Evolutionary conservation across 2,113 vertebrate species (phyloP).

Genomic region (Epinephelus cyanopodus): DNA sequence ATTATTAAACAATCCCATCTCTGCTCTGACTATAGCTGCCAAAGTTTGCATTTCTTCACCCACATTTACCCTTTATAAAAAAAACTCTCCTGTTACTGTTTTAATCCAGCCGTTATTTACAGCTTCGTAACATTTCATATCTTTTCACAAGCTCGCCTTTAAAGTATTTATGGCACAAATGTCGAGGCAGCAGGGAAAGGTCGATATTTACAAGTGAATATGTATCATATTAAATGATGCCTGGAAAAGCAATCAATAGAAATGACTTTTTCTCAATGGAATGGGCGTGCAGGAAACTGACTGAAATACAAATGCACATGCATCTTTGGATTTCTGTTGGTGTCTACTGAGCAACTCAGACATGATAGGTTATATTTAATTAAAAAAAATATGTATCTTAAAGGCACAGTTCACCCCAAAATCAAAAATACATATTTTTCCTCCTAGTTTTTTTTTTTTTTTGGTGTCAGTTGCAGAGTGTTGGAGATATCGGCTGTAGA

Average conservation of each 20-base stretch:
- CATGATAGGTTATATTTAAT: neutral
- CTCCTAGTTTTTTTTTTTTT: no score
- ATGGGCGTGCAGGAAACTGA: constrained; percentile 40
- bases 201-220: constrained; percentile 76
- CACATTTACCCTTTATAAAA: constrained; percentile 7
- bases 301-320: neutral
- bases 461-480: no score
- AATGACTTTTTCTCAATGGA: constrained; percentile 69
- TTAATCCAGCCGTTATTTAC: constrained; percentile 49
- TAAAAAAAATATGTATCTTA: neutral
- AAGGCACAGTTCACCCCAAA: no score
- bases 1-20: constrained; percentile 12
- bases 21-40: neutral
- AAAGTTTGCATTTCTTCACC: constrained; percentile 8
- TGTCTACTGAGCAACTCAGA: neutral
- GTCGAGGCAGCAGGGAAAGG: constrained; percentile 51
- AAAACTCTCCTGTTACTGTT: constrained; percentile 1
- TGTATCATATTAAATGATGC: constrained; percentile 78
- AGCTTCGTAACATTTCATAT: constrained; percentile 48
- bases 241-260: constrained; percentile 78
- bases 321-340: neutral
- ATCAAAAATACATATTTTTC: no score
- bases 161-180: constrained; percentile 69
- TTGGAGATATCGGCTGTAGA: no score
- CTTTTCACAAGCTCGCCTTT: constrained; percentile 41